phyloP scores from a whole-genome alignment of 2,113 vertebrate genomes.

The Phyllopteryx taeniolatus region DNA sequence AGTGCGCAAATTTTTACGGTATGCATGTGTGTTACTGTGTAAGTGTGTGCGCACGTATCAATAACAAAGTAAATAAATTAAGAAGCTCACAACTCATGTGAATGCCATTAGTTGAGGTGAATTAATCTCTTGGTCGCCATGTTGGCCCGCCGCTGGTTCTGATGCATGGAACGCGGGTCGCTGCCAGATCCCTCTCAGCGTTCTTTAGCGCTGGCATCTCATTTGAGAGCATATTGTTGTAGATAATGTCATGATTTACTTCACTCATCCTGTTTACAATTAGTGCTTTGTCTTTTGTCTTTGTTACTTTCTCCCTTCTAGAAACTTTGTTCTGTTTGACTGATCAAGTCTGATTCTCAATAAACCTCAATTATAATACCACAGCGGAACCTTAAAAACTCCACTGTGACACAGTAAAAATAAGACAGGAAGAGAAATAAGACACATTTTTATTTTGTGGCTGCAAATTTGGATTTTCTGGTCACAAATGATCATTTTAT shows the following conservation, averaged over 20 bases:
- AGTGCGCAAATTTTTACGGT: constrained; percentile 74
- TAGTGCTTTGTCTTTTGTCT: no score
- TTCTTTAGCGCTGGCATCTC: constrained; percentile 46
- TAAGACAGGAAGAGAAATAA: no score
- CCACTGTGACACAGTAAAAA: neutral
- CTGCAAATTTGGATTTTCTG: neutral
- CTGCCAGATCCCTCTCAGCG: constrained; percentile 47
- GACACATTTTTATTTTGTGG: no score
- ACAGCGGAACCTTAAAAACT: no score
- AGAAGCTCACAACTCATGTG: constrained; percentile 78
- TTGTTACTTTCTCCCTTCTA: no score
- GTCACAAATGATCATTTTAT: neutral
- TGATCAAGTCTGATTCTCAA: no score
- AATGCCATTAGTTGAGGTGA: constrained; percentile 88
- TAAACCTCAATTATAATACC: no score
- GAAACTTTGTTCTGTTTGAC: no score
- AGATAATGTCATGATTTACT: constrained; percentile 39
- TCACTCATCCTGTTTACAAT: no score
- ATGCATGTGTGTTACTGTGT: constrained; percentile 48
- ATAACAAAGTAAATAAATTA: constrained; percentile 67
- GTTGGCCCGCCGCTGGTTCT: constrained; percentile 38
- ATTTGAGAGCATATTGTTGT: constrained; percentile 59
- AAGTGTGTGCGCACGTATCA: constrained; percentile 28
- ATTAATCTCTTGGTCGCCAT: constrained; percentile 78
- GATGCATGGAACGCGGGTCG: constrained; percentile 55